These are phyloP conservation scores for Paramacrobiotus metropolitanus DNA, from an alignment of 1,140 invertebrate genomes.

Conservation along the genomic window DNA sequence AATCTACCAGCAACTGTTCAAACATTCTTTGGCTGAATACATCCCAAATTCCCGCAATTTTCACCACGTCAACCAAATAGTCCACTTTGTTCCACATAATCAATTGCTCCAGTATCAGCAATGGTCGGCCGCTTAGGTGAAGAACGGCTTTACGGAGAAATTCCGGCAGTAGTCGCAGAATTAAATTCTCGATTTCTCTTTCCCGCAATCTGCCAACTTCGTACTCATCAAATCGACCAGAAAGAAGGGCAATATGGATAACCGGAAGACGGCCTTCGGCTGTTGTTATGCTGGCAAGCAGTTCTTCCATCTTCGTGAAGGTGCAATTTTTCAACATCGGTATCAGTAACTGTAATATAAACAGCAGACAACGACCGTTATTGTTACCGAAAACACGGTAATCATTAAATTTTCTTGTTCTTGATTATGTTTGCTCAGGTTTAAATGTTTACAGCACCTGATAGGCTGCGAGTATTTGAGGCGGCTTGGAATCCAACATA, in stretches of 20 bases:
- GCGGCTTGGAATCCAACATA: not conserved
- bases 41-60: not conserved
- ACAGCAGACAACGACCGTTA: not conserved
- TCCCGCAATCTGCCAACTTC: not conserved
- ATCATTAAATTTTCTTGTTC: too few species aligned
- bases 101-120: not conserved
- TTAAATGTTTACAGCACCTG: too few species aligned
- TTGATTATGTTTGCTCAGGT: too few species aligned
- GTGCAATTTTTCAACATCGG: not conserved
- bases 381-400: too few species aligned
- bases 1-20: not conserved
- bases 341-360: slow-evolving; percentile 1
- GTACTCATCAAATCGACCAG: not conserved
- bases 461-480: not conserved
- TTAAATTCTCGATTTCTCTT: not conserved
- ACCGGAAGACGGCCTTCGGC: not conserved
- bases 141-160: not conserved
- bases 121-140: not conserved
- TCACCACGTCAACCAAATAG: not conserved
- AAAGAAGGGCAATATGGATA: not conserved
- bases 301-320: not conserved
- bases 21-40: not conserved
- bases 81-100: not conserved
- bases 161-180: not conserved
- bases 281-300: not conserved